Evolutionary conservation across 2,113 vertebrate genomes (phyloP).

Genomic region (Cottus gobio): DNA sequence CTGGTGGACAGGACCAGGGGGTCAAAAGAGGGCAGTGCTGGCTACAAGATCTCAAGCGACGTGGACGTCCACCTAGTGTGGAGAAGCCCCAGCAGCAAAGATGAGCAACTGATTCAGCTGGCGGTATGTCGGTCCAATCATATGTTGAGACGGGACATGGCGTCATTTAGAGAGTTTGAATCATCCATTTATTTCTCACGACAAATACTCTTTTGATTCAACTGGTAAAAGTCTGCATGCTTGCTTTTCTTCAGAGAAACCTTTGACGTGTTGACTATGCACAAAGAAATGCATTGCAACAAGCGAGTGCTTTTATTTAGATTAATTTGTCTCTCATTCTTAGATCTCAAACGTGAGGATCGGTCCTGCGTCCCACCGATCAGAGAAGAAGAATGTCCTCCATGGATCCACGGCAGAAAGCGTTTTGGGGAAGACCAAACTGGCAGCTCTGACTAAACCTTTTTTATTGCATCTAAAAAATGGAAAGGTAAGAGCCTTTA

Average conservation of each 20-base stretch:
- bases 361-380: slow-evolving; percentile 82
- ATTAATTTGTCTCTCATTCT: slow-evolving; percentile 16
- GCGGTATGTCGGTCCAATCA: slow-evolving; percentile 74
- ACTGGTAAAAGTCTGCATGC: neutral
- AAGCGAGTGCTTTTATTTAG: neutral
- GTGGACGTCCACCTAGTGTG: slow-evolving; percentile 90
- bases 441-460: slow-evolving; percentile 88
- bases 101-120: slow-evolving; percentile 91
- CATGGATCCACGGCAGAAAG: slow-evolving; percentile 83
- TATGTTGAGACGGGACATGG: neutral
- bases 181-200: neutral
- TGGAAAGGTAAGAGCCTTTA: slow-evolving; percentile 89
- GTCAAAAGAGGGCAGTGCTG: slow-evolving; percentile 82
- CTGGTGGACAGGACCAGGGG: slow-evolving; percentile 84
- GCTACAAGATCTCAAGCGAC: slow-evolving; percentile 87
- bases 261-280: neutral
- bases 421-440: slow-evolving; percentile 84
- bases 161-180: neutral
- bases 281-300: neutral
- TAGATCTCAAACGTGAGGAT: slow-evolving; percentile 90
- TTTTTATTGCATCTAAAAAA: slow-evolving; percentile 88
- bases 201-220: neutral
- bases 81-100: slow-evolving; percentile 91
- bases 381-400: slow-evolving; percentile 87
- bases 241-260: neutral